Evolutionary conservation across 1,140 invertebrate species (phyloP).

Genomic region (Spodoptera frugiperda): DNA sequence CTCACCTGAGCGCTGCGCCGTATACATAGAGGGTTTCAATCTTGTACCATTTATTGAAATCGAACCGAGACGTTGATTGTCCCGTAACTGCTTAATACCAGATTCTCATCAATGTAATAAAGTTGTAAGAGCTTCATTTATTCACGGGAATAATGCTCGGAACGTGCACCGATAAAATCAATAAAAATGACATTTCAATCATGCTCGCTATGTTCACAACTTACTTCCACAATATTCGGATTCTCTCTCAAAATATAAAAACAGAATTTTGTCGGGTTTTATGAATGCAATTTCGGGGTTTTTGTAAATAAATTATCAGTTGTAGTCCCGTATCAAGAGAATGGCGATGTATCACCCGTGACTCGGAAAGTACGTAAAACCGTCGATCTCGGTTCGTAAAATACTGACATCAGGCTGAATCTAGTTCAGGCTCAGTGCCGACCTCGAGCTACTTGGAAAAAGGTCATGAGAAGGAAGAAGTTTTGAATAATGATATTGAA

Average conservation of each 20-base stretch:
- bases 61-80: slow-evolving; percentile 42
- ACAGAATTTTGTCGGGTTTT: background rate
- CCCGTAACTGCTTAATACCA: slow-evolving; percentile 42
- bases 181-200: slow-evolving; percentile 35
- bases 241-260: background rate
- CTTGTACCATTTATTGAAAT: slow-evolving; percentile 47
- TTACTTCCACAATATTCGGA: slow-evolving; percentile 10
- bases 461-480: background rate
- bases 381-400: too few species aligned
- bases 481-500: slow-evolving; percentile 2
- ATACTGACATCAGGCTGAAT: too few species aligned
- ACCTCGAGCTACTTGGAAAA: too few species aligned
- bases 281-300: too few species aligned
- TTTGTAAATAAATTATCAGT: too few species aligned
- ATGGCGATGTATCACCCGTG: too few species aligned
- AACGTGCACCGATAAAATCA: slow-evolving; percentile 19
- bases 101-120: slow-evolving; percentile 40
- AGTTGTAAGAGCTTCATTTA: background rate
- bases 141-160: slow-evolving; percentile 15
- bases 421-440: too few species aligned
- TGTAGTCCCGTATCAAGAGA: too few species aligned
- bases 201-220: background rate
- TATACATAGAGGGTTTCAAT: slow-evolving; percentile 44
- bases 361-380: too few species aligned
- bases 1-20: slow-evolving; percentile 42